Conservation (phyloP, 2,888 invertebrate genomes). For the Andrena praecox region DNA sequence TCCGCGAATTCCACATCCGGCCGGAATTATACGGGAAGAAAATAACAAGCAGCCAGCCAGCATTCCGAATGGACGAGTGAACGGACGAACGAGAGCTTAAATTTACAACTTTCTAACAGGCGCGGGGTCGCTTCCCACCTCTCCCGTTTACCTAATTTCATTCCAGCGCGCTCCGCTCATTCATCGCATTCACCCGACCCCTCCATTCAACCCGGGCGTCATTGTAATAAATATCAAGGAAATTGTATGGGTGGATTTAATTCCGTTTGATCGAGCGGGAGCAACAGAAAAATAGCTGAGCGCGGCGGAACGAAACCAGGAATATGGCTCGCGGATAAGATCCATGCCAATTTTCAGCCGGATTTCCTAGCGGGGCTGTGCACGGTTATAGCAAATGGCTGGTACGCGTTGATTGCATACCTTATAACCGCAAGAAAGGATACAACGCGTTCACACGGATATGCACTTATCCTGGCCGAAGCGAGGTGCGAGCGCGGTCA, state of each 20-base stretch:
- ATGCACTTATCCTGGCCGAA: slow-evolving; percentile 59
- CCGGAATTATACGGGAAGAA: slow-evolving; percentile 28
- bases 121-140: not conserved
- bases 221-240: not conserved
- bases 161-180: not conserved
- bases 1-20: slow-evolving; percentile 33
- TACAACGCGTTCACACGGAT: slow-evolving; percentile 53
- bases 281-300: not conserved
- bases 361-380: slow-evolving; percentile 61
- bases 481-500: slow-evolving; percentile 51
- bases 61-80: slow-evolving; percentile 23
- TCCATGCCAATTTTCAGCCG: slow-evolving; percentile 51
- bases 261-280: not conserved
- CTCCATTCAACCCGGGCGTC: not conserved
- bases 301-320: not conserved
- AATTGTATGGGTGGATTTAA: slow-evolving; percentile 7
- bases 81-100: slow-evolving; percentile 10
- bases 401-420: slow-evolving; percentile 57
- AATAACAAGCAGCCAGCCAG: slow-evolving; percentile 34
- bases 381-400: slow-evolving; percentile 45
- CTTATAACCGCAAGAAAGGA: slow-evolving; percentile 59
- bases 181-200: not conserved
- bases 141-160: not conserved
- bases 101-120: slow-evolving; percentile 21
- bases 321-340: slow-evolving; percentile 34